Base-by-base conservation (phyloP, 2,113 vertebrate species). In the Stigmatopora nigra region DNA sequence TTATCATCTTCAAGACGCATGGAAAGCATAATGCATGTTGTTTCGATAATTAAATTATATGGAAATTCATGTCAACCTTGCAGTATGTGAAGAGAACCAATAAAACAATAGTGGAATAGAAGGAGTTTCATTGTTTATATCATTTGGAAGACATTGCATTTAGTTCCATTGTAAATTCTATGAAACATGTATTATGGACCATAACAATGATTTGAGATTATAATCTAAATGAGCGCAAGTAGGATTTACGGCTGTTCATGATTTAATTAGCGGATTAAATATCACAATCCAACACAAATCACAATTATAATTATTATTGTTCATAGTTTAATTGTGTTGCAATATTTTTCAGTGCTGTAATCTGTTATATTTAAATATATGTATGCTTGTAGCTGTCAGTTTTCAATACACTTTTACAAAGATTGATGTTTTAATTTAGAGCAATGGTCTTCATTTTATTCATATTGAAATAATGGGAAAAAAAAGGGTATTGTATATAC, bases 1-100 rank as follows among this genome's bases (percentile, higher is more conserved):
- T 62, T 41, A 62, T 44, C 53, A 7, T 52, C 8, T 7, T 68
- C n/a, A 44, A 60, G 48, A 65, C 52, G 60, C 47, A 65, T 41
- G 20, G 36, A 57, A 52, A 11, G 5, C 10, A 16, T 15, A 60
- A 48, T 22, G 44, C 0, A 17, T 69, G 8, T 22, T 7, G 52
- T 63, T 22, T 68, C 57, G 44, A 22, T 20, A 22, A n/a, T 53
- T 4, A 53, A 20, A 53, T 53, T 12, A 8, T 10, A 31, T 41
- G 38, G 38, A 41, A 41, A 41, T 41, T 3, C 4, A 10, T 41
- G 38, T 41, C 9, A 41, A 10, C 5, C 9, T 7, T 41, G 9
- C 7, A 10, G 38, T 41, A 41, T 7, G 6, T 41, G 38, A 8
- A 41, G 5, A 3, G 2, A 10, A 41, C 38, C 38, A 8, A 41